Base-by-base conservation (phyloP, 2,113 vertebrate genomes). In the Halichoeres trimaculatus region DNA sequence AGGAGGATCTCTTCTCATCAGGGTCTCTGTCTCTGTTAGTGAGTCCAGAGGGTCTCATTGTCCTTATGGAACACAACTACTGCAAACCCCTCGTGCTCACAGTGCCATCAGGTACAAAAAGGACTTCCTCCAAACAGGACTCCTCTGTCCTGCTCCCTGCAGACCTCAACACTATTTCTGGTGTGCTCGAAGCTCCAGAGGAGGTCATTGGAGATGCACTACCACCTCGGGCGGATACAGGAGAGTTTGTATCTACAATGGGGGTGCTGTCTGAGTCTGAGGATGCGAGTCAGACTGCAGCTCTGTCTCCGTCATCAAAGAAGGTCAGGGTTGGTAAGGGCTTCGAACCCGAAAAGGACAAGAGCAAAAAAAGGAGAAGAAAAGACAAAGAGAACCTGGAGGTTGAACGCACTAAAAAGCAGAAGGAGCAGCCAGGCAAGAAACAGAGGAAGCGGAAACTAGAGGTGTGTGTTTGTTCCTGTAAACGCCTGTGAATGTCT, bases 41-140 rank as follows among this genome's bases (percentile, higher is more conserved):
- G 71, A 85, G 86, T 71, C 61, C 89, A 64, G 72, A 92, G 75
- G 90, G 92, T 68, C 75, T 91, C 26, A 77, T 92, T 26, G 91
- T 96, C 47, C 74, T 95, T 5, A 86, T 94, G 83, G 96, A 97
- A 81, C 96, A 97, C 91, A 97, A 96, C 91, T 97, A 97, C 48
- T 95, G 94, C 74, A 93, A 93, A 77, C 89, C 94, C 0, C 53
- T 93, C 5, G 82, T 92, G 22, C 88, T 90, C 43, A 30, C 84
- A 9, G 50, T 55, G 2, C 57, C 81, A 5, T 40, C 85, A 2
- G 38, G 59, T 23, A 69, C 78, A 78, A 93, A 85, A 76, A 82
- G 88, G 57, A 78, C 86, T 59, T 62, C 74, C 56, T 84, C 78
- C 62, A 93, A 88, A 66, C 88, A 86, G 34, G 94, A 95, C 62